These are phyloP conservation scores for Synaphobranchus kaupii DNA, from an alignment of 2,797 vertebrate genomes.

Conservation along the genomic window DNA sequence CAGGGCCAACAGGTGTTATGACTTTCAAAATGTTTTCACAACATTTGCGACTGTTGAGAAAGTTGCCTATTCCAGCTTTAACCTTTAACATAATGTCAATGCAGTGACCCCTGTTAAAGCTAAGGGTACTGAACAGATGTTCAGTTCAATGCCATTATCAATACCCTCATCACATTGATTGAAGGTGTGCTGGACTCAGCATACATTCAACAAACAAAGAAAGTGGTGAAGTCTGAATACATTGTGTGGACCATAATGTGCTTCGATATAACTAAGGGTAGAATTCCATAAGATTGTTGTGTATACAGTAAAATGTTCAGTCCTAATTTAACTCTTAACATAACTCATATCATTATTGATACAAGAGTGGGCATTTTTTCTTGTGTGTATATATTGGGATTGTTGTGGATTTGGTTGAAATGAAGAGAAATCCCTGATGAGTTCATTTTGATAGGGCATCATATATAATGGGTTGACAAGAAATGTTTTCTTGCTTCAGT, in stretches of 20 bases:
- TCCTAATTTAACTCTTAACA: too few species aligned
- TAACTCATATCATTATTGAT: background rate
- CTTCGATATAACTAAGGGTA: too few species aligned
- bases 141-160: background rate
- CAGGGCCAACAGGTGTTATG: too few species aligned
- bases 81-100: too few species aligned
- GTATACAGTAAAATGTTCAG: background rate
- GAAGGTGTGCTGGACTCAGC: background rate
- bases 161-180: background rate
- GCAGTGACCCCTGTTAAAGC: too few species aligned
- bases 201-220: background rate
- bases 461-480: background rate
- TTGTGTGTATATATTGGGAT: background rate
- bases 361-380: background rate
- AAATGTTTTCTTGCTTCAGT: background rate
- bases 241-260: background rate
- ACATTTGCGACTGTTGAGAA: too few species aligned
- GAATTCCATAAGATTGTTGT: too few species aligned
- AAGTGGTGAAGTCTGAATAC: background rate
- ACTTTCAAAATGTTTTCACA: too few species aligned
- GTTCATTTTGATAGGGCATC: background rate
- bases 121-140: background rate
- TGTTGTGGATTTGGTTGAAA: background rate
- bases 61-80: constrained; percentile 25
- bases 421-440: background rate